Percentiles rank a stretch among this genome's conserved stretches.
These are phyloP conservation scores for Eupsittula cactorum DNA, from an alignment of 2,113 vertebrate species.

Conservation along the genomic window DNA sequence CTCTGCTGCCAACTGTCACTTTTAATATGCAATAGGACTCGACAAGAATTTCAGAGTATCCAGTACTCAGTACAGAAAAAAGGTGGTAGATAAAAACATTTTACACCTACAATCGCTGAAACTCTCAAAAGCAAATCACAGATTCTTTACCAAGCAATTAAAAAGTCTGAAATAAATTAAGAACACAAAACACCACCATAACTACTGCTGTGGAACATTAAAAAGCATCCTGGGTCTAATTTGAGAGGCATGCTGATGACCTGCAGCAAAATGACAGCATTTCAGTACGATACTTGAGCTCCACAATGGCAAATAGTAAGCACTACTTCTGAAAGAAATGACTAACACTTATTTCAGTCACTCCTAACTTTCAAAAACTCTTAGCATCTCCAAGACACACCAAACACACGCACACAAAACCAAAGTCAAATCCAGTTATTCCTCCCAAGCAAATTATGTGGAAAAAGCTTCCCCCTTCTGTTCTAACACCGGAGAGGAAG, in stretches of 20 bases:
- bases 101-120: not conserved
- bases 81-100: not conserved
- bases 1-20: not conserved
- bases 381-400: not conserved
- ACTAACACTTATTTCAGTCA: not conserved
- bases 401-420: not conserved
- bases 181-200: not conserved
- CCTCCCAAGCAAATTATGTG: not conserved
- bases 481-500: not conserved
- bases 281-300: not conserved
- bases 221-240: not conserved
- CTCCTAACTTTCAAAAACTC: not conserved
- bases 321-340: not conserved
- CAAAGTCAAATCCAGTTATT: not conserved
- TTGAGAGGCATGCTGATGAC: not conserved
- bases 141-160: not conserved
- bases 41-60: not conserved
- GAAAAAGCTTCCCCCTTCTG: not conserved
- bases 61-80: not conserved
- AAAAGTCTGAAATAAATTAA: not conserved
- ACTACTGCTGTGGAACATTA: not conserved
- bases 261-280: constrained; percentile 1
- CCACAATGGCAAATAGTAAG: not conserved
- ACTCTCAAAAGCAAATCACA: not conserved
- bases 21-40: not conserved